Base-by-base conservation (phyloP, 2,113 vertebrate species). In the Heterocephalus glaber region DNA sequence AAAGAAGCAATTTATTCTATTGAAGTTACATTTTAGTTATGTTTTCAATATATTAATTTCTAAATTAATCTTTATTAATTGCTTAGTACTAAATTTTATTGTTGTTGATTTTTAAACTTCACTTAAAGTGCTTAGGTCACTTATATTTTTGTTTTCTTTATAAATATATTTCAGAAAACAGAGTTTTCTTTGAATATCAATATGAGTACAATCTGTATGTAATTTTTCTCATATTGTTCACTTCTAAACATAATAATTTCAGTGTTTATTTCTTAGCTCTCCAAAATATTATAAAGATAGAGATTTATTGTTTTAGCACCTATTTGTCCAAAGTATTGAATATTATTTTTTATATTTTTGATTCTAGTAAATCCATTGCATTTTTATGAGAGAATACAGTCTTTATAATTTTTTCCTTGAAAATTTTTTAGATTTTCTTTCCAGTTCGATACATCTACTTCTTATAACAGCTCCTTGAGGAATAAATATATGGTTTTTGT, bases 401-500 rank as follows among this genome's bases (percentile, higher is more conserved):
- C 12, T 92, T 88, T n/a, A 44, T 33, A 19, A 4, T 41, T 84
- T 92, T 74, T 76, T 47, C 6, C 52, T 80, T 41, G 2, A 24
- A 12, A 41, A 60, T 90, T 90, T 89, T 92, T 87, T 16, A 85
- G 10, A 35, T 58, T 94, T 87, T 93, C 58, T 66, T 77, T 66
- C 3, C 14, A 56, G 8, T 47, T 1, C 38, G 33, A 22, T 44
- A 5, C 10, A 70, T 81, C 66, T 82, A 33, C 14, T 87, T 85
- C 19, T 66, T n/a, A 24, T 49, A 81, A 87, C 14, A 88, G 22
- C 70, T 89, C 9, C 20, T 86, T 2, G 58, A 35, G 7, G 54
- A 70, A 24, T 89, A 77, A 24, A 89, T 63, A 47, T 44, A 26
- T 28, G 3, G 16, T 3, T 44, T 63, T 47, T 19, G 9, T n/a